Percentiles rank a stretch among this genome's conserved stretches.
phyloP scores from a whole-genome alignment of 1,140 invertebrate genomes.

The Papilio aristodemus region DNA sequence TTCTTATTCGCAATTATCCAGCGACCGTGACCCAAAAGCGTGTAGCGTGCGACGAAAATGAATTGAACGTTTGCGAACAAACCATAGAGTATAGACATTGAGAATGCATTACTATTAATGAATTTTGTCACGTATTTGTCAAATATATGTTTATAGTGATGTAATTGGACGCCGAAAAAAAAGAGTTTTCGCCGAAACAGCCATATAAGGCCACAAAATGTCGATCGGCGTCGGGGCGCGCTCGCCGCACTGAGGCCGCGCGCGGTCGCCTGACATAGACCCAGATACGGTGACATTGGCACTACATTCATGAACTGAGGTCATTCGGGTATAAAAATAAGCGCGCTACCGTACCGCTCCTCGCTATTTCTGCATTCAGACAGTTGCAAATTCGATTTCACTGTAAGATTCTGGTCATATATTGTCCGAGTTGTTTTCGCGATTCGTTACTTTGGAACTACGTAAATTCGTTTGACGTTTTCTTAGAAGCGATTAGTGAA shows the following conservation, averaged over 20 bases:
- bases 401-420: slow-evolving; percentile 28
- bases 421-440: slow-evolving; percentile 29
- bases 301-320: slow-evolving; percentile 78
- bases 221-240: slow-evolving; percentile 47
- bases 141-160: slow-evolving; percentile 17
- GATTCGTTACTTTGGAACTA: neutral
- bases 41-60: slow-evolving; percentile 9
- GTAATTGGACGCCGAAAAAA: slow-evolving; percentile 36
- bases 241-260: slow-evolving; percentile 56
- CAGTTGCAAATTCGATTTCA: slow-evolving; percentile 49
- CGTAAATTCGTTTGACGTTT: neutral
- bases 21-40: slow-evolving; percentile 28
- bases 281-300: slow-evolving; percentile 76
- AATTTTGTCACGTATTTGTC: slow-evolving; percentile 24
- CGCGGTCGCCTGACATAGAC: slow-evolving; percentile 70
- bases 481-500: neutral
- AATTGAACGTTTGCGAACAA: slow-evolving; percentile 14
- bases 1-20: slow-evolving; percentile 23
- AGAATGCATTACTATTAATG: slow-evolving; percentile 17
- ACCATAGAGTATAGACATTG: slow-evolving; percentile 12
- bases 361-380: slow-evolving; percentile 55
- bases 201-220: slow-evolving; percentile 71
- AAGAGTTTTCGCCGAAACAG: slow-evolving; percentile 48
- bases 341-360: slow-evolving; percentile 41
- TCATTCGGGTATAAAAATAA: slow-evolving; percentile 77